Base-by-base conservation (phyloP, 2,113 vertebrate genomes). In the Cebus imitator region DNA sequence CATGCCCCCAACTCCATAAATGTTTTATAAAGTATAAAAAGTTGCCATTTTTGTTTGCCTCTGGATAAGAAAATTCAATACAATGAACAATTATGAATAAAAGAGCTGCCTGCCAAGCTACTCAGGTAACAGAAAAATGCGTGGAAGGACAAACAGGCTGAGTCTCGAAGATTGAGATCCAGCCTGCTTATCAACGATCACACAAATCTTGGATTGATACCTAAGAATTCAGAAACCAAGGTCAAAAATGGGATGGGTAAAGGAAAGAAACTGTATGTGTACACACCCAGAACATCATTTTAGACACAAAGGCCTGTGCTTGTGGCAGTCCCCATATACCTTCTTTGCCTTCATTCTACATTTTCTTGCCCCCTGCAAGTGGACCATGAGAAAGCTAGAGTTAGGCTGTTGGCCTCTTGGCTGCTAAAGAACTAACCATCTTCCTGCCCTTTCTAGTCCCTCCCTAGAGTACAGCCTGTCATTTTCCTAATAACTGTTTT, bases 401-500 rank as follows among this genome's bases (percentile, higher is more conserved):
- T 66, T 58, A 17, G 79, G 72, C 82, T 64, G 45, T 37, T 9
- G 45, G 37, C 66, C 81, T 85, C 70, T 79, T 57, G 70, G 75
- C 25, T 20, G 27, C 90, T 32, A 2, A 9, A 43, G 70, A 78
- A 8, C 91, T 85, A 35, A 21, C 58, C 40, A 5, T 72, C 80
- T 73, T 83, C 45, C 76, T 88, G 45, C 37, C 66, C 57, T 94
- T 86, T 85, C 45, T 78, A 0, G 32, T 93, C 73, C 73, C 50
- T 94, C 78, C 37, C 75, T 52, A 30, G 61, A 91, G n/a, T 73
- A 88, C 50, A 96, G 76, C 37, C 96, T 97, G 90, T 88, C 92
- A 96, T 97, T 97, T 96, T 80, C 95, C 92, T 96, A 97, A 97
- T 96, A 85, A 90, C 93, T 95, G 81, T 94, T 97, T 97, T 96